Conservation (phyloP, 2,888 invertebrate genomes). For the Watsonalla binaria region DNA sequence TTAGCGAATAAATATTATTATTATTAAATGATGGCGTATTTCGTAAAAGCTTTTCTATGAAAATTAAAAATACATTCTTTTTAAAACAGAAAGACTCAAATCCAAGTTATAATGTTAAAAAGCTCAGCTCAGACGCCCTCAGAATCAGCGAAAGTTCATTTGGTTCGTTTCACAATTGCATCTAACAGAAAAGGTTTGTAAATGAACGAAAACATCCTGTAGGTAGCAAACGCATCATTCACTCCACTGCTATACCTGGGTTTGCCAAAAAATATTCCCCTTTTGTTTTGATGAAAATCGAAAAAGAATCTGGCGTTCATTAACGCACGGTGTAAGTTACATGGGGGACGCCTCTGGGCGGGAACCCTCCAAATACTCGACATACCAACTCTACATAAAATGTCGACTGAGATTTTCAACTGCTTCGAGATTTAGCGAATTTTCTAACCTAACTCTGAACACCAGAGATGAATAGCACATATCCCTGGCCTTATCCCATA, state of each 20-base stretch:
- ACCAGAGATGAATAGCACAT: too few relatives aligned
- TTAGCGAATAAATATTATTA: too few relatives aligned
- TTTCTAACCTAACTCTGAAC: neutral
- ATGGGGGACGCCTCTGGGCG: constrained; percentile 36
- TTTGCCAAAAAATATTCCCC: constrained; percentile 62
- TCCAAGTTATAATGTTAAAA: too few relatives aligned
- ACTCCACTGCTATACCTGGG: constrained; percentile 33
- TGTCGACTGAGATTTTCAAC: too few relatives aligned
- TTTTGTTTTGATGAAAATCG: constrained; percentile 70
- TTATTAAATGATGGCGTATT: too few relatives aligned
- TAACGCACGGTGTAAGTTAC: constrained; percentile 72
- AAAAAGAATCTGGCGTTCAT: constrained; percentile 73
- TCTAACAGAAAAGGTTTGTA: neutral
- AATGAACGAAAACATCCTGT: constrained; percentile 7
- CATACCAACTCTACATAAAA: constrained; percentile 1
- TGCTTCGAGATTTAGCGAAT: too few relatives aligned
- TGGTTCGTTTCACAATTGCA: neutral
- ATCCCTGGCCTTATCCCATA: too few relatives aligned
- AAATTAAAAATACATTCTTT: too few relatives aligned
- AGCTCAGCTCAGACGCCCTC: too few relatives aligned
- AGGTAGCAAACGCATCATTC: constrained; percentile 12
- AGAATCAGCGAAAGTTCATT: too few relatives aligned
- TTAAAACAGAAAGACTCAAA: too few relatives aligned
- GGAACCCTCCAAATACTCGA: constrained; percentile 27
- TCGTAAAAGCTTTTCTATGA: too few relatives aligned